These are phyloP conservation scores for Tipula vernalis DNA, from an alignment of 2,888 invertebrate species.

Conservation along the genomic window DNA sequence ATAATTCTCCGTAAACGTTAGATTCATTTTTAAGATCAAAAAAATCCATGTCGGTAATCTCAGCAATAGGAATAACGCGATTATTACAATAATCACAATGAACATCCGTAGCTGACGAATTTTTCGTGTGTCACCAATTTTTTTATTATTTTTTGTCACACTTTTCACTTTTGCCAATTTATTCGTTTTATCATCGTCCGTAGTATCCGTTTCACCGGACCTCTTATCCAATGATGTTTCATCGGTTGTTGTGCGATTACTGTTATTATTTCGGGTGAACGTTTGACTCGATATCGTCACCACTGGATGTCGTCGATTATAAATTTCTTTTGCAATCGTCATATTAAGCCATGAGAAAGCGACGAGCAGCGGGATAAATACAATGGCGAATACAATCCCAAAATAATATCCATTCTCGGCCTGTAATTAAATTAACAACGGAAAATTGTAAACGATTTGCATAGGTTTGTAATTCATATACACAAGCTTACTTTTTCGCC, in stretches of 20 bases:
- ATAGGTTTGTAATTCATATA: too few species aligned
- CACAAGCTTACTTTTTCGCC: conserved; percentile 23
- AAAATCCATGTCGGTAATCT: conserved; percentile 43
- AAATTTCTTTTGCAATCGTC: conserved; percentile 39
- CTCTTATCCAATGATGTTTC: neutral
- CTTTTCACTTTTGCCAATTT: neutral
- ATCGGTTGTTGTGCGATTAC: neutral
- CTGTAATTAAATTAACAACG: conserved; percentile 18
- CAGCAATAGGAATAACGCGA: conserved; percentile 40
- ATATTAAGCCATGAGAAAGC: conserved; percentile 40
- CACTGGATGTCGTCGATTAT: conserved; percentile 36
- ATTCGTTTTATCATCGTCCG: neutral
- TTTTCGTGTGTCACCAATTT: conserved; percentile 21
- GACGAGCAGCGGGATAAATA: conserved; percentile 38
- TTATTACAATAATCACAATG: conserved; percentile 41
- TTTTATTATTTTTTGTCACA: neutral
- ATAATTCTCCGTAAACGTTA: conserved; percentile 22
- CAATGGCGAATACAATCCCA: conserved; percentile 28
- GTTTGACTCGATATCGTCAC: neutral
- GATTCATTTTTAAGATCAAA: conserved; percentile 36
- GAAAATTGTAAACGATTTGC: too few species aligned
- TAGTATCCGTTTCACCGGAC: neutral
- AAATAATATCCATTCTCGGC: conserved; percentile 24
- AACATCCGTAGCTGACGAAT: conserved; percentile 43
- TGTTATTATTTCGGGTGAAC: conserved; percentile 12